Base-by-base conservation (phyloP, 2,888 invertebrate genomes). In the Tipula confusa region DNA sequence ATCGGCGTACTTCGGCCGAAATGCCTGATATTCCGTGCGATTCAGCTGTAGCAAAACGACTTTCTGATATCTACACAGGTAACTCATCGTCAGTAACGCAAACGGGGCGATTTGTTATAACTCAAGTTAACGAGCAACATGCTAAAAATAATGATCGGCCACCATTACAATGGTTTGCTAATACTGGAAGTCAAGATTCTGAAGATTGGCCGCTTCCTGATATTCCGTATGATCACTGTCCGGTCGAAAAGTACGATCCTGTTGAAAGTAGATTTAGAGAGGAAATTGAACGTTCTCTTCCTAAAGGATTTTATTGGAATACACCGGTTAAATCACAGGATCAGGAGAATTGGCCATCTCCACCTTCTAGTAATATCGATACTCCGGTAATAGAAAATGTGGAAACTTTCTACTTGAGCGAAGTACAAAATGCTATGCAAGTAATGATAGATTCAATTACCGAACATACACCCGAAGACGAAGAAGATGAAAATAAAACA, bases 1-100 rank as follows among this genome's bases (percentile, higher is more conserved):
- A 95, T 88, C 91, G 95, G 85, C 91, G 95, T 86, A 95, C 95
- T 1, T 95, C 95, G 0, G 95, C 95, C 0, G 95, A 95, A 90
- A 94, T 95, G 92, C 95, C 95, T 0, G 95, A 95, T 86, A 93
- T 95, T 86, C 95, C 95, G 0, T 95, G 95, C 85, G 95, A 95
- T 87, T 92, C 93, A 84, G 90, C 92, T 1, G 89, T 89, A 1
- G 89, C 89, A 1, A 90, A 90, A 81, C 92, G 92, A 84, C 90
- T 92, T 82, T 91, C 92, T 82, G 91, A 91, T 88, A 90, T 91
- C 90, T 92, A 92, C 84, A 92, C 90, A 86, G 91, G 90, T 83
- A 92, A 91, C 79, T 87, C 89, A 1, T 91, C 91, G 64, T 87
- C 88, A 7, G 88, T 89, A 83, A 88, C 89, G 79, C 87, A 86